phyloP scores from a whole-genome alignment of 2,888 invertebrate genomes.

The Dryobotodes eremita region DNA sequence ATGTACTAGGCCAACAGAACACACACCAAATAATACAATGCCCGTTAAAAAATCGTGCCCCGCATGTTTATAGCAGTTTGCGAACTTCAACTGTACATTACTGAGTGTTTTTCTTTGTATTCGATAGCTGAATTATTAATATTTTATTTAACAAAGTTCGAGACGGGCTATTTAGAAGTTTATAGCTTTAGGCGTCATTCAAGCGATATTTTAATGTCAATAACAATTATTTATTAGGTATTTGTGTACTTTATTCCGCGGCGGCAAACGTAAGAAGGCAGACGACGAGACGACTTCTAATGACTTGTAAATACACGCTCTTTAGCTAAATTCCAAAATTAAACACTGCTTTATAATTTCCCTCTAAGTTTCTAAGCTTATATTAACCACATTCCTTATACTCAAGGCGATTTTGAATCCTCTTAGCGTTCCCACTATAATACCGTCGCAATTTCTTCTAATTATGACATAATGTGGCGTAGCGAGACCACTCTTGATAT shows the following conservation, averaged over 20 bases:
- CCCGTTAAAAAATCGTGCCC: slow-evolving; percentile 65
- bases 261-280: background rate
- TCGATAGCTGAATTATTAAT: slow-evolving; percentile 46
- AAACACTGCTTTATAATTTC: slow-evolving; percentile 46
- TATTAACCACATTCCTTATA: slow-evolving; percentile 60
- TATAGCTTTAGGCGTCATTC: slow-evolving; percentile 3
- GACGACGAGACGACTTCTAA: slow-evolving; percentile 10
- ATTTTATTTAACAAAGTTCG: slow-evolving; percentile 41
- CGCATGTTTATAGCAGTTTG: slow-evolving; percentile 59
- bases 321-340: slow-evolving; percentile 42
- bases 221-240: slow-evolving; percentile 23
- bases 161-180: slow-evolving; percentile 12
- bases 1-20: slow-evolving; percentile 73
- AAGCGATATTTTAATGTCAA: slow-evolving; percentile 31
- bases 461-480: slow-evolving; percentile 65
- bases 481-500: slow-evolving; percentile 63
- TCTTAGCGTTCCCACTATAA: slow-evolving; percentile 64
- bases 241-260: background rate
- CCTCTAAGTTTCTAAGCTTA: slow-evolving; percentile 37
- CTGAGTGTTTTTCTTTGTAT: slow-evolving; percentile 43
- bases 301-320: slow-evolving; percentile 8
- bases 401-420: slow-evolving; percentile 63
- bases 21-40: slow-evolving; percentile 67
- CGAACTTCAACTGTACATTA: slow-evolving; percentile 40
- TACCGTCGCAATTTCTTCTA: slow-evolving; percentile 66